A percentile compares a stretch with the other conserved stretches of the same genome.
Evolutionary conservation across 2,797 vertebrate species (phyloP).

Genomic region (Ficedula albicollis): DNA sequence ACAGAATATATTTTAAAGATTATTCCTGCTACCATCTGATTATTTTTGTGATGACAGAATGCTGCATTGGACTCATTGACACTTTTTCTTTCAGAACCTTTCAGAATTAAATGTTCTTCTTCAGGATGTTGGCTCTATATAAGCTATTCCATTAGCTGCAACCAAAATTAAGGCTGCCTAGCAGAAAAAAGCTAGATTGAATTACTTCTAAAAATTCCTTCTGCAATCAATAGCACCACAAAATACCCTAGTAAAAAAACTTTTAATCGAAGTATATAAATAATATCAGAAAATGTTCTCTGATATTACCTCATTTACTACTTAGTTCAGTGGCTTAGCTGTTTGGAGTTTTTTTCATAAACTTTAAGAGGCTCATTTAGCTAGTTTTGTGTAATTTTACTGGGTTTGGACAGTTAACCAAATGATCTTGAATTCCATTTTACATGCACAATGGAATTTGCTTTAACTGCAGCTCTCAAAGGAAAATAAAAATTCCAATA

Average conservation of each 20-base stretch:
- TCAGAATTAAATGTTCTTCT: neutral
- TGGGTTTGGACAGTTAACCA: neutral
- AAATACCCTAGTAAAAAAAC: neutral
- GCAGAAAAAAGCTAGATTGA: neutral
- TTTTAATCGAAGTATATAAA: neutral
- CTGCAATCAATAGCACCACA: neutral
- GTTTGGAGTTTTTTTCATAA: neutral
- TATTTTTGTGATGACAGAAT: neutral
- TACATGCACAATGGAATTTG: neutral
- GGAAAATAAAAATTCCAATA: slow-evolving; percentile 18
- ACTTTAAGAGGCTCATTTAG: neutral
- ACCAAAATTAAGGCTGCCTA: neutral
- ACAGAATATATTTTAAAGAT: neutral
- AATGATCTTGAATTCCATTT: slow-evolving; percentile 14
- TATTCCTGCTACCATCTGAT: neutral
- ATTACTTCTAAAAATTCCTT: neutral
- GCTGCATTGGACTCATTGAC: neutral
- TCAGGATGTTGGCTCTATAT: neutral
- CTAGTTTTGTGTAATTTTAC: neutral
- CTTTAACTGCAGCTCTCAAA: neutral
- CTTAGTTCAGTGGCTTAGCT: neutral
- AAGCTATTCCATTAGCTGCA: neutral
- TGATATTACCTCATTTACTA: neutral
- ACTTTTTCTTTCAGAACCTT: neutral
- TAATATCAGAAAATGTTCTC: neutral